Conservation (phyloP, 2,113 vertebrate species). For the Chionis minor region DNA sequence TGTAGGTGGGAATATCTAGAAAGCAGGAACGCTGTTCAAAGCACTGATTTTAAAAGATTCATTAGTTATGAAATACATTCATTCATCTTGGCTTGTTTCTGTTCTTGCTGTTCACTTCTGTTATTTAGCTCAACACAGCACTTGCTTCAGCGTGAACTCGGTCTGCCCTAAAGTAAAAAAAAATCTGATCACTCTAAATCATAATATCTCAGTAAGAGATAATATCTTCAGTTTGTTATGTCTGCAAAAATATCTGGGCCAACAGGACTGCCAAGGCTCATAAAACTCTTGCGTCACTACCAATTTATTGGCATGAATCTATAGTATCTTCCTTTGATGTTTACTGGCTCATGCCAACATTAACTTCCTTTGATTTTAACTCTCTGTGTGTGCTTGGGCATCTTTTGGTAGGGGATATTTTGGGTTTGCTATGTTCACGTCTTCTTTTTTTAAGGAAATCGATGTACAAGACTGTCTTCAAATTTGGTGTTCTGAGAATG, state of each 20-base stretch:
- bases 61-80: not conserved
- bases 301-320: conserved; percentile 6
- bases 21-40: not conserved
- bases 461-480: not conserved
- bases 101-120: not conserved
- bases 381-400: not conserved
- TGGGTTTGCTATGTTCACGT: not conserved
- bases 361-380: conserved; percentile 17
- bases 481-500: not conserved
- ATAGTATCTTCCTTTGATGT: not conserved
- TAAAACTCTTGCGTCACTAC: not conserved
- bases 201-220: not conserved
- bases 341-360: not conserved
- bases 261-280: not conserved
- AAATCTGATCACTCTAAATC: not conserved
- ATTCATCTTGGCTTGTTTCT: not conserved
- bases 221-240: not conserved
- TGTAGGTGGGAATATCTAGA: not conserved
- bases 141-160: not conserved
- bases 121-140: not conserved
- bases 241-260: not conserved
- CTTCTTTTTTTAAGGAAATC: not conserved
- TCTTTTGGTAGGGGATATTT: not conserved
- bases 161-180: not conserved
- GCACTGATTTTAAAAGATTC: not conserved